Percentiles rank a stretch among this genome's conserved stretches.
Evolutionary conservation across 2,797 vertebrate genomes (phyloP).

Genomic region (Moxostoma hubbsi): DNA sequence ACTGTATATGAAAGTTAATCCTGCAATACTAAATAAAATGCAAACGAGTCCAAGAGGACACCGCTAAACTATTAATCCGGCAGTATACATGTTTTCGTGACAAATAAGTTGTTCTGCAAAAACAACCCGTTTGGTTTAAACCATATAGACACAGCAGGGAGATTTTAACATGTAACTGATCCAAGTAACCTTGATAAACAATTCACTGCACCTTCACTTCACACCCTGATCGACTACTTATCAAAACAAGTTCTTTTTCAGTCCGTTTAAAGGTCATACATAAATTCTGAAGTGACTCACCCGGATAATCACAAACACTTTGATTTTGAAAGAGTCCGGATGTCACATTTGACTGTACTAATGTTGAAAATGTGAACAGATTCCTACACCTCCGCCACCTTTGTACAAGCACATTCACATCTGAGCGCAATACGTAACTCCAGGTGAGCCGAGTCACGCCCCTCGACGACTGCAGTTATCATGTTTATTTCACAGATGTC

Average conservation of each 20-base stretch:
- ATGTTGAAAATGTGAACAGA: too few species aligned
- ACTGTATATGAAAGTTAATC: too few species aligned
- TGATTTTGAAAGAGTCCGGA: too few species aligned
- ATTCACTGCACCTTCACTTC: not conserved
- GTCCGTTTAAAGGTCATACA: not conserved
- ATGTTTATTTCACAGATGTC: not conserved
- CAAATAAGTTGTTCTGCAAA: not conserved
- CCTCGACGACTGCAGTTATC: not conserved
- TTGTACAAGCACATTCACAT: not conserved
- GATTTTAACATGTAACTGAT: not conserved
- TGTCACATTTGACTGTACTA: too few species aligned
- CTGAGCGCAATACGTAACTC: not conserved
- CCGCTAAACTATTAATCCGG: too few species aligned
- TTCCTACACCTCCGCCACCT: too few species aligned
- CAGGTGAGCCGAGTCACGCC: not conserved
- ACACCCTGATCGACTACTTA: not conserved
- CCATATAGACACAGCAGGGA: not conserved
- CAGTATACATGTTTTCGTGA: not conserved
- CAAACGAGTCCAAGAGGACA: too few species aligned
- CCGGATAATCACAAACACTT: too few species aligned
- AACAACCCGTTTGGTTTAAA: not conserved
- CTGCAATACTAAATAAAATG: too few species aligned
- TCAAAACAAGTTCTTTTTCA: not conserved
- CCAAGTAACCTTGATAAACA: not conserved
- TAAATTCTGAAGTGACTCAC: too few species aligned